These are phyloP conservation scores for Hippopotamus amphibius DNA, from an alignment of 2,113 vertebrate genomes.

Conservation along the genomic window DNA sequence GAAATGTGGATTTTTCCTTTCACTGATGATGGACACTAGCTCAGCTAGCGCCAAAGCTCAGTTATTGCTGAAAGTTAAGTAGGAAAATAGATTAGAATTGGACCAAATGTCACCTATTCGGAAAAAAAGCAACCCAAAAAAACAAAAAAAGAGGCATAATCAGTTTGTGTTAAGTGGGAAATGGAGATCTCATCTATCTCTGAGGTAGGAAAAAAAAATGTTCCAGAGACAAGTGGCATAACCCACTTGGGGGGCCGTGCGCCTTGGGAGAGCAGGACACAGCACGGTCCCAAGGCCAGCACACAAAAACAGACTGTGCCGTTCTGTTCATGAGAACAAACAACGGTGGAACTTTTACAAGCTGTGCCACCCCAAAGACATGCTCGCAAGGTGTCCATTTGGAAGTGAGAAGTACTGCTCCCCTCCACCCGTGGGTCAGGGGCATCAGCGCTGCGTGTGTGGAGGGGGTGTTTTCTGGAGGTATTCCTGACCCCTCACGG, in stretches of 20 bases:
- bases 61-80: constrained; percentile 85
- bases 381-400: not conserved
- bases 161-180: constrained; percentile 84
- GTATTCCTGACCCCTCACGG: constrained; percentile 59
- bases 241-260: constrained; percentile 67
- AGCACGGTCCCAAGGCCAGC: constrained; percentile 37
- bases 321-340: constrained; percentile 35
- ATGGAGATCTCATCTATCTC: constrained; percentile 87
- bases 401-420: constrained; percentile 46
- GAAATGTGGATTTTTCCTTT: constrained; percentile 53
- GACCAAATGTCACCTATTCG: constrained; percentile 70
- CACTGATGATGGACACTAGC: constrained; percentile 63
- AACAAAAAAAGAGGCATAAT: constrained; percentile 78
- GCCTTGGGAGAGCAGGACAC: constrained; percentile 54
- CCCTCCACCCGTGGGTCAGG: not conserved
- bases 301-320: not conserved
- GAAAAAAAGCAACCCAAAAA: not conserved
- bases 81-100: constrained; percentile 62
- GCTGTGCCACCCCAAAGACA: constrained; percentile 47
- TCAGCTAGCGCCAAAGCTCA: constrained; percentile 75
- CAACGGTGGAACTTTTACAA: constrained; percentile 36
- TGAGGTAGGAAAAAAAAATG: constrained; percentile 88
- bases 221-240: constrained; percentile 86
- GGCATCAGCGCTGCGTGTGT: not conserved
- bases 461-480: constrained; percentile 40